A percentile compares a stretch with the other conserved stretches of the same genome.
Conservation (phyloP, 2,113 vertebrate species). For the Sinosuthora webbiana region DNA sequence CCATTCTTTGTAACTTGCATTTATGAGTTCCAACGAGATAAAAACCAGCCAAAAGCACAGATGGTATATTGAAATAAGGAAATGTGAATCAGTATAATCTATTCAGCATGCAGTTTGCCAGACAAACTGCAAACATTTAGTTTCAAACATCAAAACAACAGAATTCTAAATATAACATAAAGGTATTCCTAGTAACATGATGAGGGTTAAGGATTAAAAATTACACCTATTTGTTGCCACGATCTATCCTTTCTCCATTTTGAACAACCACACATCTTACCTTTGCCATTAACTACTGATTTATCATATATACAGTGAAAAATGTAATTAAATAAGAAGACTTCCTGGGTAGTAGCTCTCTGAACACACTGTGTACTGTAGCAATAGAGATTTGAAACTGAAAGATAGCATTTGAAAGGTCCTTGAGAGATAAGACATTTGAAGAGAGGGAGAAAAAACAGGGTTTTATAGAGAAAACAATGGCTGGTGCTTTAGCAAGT, state of each 20-base stretch:
- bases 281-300: neutral
- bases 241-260: neutral
- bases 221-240: neutral
- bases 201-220: neutral
- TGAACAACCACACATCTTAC: neutral
- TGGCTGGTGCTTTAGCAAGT: neutral
- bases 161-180: constrained; percentile 10
- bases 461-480: neutral
- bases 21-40: constrained; percentile 29
- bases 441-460: neutral
- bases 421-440: neutral
- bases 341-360: neutral
- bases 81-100: constrained; percentile 45
- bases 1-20: neutral
- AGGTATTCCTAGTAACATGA: neutral
- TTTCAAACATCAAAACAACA: constrained; percentile 47
- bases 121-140: constrained; percentile 54
- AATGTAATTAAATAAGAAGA: neutral
- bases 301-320: neutral
- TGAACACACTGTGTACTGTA: neutral
- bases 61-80: constrained; percentile 50
- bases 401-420: neutral
- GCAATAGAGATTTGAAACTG: neutral
- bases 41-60: constrained; percentile 51
- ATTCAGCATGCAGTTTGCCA: constrained; percentile 41